Conservation (phyloP, 1,140 invertebrate genomes). For the Pseudobourletiella spinata region DNA sequence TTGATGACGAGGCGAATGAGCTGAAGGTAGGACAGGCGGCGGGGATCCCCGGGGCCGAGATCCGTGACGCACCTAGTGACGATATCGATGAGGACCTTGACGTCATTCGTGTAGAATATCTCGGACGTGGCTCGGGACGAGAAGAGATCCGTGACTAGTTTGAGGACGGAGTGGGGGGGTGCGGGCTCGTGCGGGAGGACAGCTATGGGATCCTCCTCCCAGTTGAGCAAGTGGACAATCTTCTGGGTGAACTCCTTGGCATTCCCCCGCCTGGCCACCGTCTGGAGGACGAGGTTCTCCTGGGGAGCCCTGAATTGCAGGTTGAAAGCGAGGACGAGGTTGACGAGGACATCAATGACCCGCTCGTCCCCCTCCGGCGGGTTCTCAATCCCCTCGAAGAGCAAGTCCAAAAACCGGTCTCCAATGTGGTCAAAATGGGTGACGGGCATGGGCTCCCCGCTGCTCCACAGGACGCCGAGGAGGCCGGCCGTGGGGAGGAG, state of each 20-base stretch:
- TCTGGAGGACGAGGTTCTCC: slow-evolving; percentile 66
- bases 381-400: slow-evolving; percentile 69
- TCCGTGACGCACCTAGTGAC: slow-evolving; percentile 78
- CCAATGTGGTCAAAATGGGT: slow-evolving; percentile 73
- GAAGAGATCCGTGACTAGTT: slow-evolving; percentile 78
- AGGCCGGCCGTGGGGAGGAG: slow-evolving; percentile 59
- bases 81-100: slow-evolving; percentile 85
- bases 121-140: slow-evolving; percentile 61
- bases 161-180: slow-evolving; percentile 73
- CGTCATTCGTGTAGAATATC: slow-evolving; percentile 87
- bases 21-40: slow-evolving; percentile 61
- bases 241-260: slow-evolving; percentile 85
- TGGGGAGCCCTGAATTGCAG: slow-evolving; percentile 60
- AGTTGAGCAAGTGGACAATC: slow-evolving; percentile 70
- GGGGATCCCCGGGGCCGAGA: slow-evolving; percentile 66
- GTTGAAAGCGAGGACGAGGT: slow-evolving; percentile 75
- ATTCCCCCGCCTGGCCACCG: slow-evolving; percentile 56
- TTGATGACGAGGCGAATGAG: slow-evolving; percentile 64
- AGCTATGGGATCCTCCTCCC: slow-evolving; percentile 78
- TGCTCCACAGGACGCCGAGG: slow-evolving; percentile 74
- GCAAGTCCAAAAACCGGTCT: slow-evolving; percentile 63
- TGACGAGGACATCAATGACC: slow-evolving; percentile 71
- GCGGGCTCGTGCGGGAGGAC: slow-evolving; percentile 56
- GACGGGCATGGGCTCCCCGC: slow-evolving; percentile 75
- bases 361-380: slow-evolving; percentile 67